phyloP scores from a whole-genome alignment of 2,888 invertebrate species.

The Chrysolina americana region DNA sequence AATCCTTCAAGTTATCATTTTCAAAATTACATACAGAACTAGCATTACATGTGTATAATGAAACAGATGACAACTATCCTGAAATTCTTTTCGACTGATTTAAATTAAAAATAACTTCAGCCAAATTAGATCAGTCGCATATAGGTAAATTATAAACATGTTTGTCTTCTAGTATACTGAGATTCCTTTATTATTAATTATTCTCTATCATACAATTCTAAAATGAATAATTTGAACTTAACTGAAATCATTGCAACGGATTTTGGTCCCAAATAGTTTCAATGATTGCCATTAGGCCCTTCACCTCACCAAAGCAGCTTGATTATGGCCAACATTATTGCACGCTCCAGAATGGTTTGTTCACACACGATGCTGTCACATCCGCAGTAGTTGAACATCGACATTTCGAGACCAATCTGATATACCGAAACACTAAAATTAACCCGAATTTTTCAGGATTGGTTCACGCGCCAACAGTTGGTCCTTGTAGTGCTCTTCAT shows the following conservation, averaged over 20 bases:
- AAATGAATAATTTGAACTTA: no score
- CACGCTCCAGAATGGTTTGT: background rate
- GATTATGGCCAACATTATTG: constrained; percentile 2
- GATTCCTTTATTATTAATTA: no score
- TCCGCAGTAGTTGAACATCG: background rate
- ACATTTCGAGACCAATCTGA: background rate
- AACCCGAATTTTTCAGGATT: constrained; percentile 80
- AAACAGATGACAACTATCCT: no score
- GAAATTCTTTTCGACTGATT: no score
- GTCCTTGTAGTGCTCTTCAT: constrained; percentile 94
- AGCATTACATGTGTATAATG: no score
- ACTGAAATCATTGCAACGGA: background rate
- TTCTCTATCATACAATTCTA: no score
- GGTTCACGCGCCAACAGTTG: constrained; percentile 96
- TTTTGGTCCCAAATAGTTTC: background rate
- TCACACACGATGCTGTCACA: background rate
- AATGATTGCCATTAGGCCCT: background rate
- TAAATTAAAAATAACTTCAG: no score
- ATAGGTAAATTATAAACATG: no score
- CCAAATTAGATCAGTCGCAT: no score
- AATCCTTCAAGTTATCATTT: no score
- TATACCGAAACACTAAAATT: constrained; percentile 15
- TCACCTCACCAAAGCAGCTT: background rate
- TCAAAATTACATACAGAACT: no score
- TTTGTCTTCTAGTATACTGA: no score